Conservation (phyloP, 2,888 invertebrate species). For the Spisula solida region DNA sequence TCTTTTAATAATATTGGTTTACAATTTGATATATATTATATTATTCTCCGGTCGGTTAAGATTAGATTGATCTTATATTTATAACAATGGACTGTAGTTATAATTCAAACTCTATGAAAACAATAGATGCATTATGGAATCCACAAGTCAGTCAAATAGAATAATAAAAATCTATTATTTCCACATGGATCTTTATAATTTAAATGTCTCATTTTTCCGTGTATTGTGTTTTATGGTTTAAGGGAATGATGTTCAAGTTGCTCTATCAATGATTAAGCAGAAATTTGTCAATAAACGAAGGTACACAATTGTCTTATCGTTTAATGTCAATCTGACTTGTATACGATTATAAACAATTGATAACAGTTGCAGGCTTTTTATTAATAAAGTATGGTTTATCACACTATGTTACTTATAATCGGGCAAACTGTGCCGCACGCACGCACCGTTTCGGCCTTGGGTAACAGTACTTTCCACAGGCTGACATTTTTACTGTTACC, state of each 20-base stretch:
- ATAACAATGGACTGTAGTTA: neutral
- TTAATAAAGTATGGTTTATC: too few relatives aligned
- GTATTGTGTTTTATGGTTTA: neutral
- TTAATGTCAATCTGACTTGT: neutral
- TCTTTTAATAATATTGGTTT: conserved; percentile 15
- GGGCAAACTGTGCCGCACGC: too few relatives aligned
- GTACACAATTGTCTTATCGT: neutral
- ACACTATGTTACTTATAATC: too few relatives aligned
- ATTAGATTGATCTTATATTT: neutral
- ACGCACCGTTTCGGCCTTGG: too few relatives aligned
- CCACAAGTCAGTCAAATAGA: neutral
- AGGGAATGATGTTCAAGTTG: neutral
- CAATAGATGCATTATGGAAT: neutral
- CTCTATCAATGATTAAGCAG: neutral
- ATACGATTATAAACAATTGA: neutral
- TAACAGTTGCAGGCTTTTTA: neutral
- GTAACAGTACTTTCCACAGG: too few relatives aligned
- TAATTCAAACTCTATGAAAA: neutral
- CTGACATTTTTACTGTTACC: too few relatives aligned
- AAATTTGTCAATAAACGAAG: neutral
- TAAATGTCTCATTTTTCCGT: neutral
- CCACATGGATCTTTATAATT: neutral
- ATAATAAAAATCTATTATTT: neutral
- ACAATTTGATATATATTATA: neutral
- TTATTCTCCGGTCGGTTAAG: neutral